Conservation (phyloP, 2,113 vertebrate species). For the Triplophysa tibetana region DNA sequence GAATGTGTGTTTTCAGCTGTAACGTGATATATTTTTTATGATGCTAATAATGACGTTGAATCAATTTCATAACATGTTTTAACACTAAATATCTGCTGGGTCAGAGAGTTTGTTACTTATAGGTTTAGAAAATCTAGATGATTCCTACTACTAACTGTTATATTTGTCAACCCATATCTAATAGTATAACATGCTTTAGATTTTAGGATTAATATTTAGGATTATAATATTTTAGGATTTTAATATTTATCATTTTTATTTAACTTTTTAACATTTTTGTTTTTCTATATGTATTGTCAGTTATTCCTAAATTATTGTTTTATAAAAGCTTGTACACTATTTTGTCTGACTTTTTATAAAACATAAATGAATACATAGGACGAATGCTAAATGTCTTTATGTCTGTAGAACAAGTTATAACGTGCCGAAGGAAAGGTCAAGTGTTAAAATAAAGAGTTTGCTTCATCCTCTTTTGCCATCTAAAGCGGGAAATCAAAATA, state of each 20-base stretch:
- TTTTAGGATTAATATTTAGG: background rate
- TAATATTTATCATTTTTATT: conserved; percentile 8
- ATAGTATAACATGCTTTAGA: background rate
- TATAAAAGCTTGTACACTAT: conserved; percentile 1
- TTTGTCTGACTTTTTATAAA: conserved; percentile 19
- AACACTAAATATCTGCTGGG: conserved; percentile 42
- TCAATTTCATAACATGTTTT: background rate
- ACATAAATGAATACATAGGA: no score
- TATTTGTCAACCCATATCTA: background rate
- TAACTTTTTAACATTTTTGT: conserved; percentile 21
- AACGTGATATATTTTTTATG: background rate
- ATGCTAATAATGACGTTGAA: background rate
- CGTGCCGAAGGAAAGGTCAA: no score
- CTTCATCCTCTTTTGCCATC: no score
- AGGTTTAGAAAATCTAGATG: background rate
- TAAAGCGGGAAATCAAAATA: no score
- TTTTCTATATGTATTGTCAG: background rate
- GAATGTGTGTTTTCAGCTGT: background rate
- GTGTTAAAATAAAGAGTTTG: no score
- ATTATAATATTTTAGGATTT: no score
- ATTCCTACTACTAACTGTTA: background rate
- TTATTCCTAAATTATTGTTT: conserved; percentile 28
- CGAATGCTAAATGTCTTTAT: no score
- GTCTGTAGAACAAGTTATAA: background rate
- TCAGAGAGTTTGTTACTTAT: conserved; percentile 22